These are phyloP conservation scores for Pituophis catenifer DNA, from an alignment of 2,113 vertebrate species.

Conservation along the genomic window DNA sequence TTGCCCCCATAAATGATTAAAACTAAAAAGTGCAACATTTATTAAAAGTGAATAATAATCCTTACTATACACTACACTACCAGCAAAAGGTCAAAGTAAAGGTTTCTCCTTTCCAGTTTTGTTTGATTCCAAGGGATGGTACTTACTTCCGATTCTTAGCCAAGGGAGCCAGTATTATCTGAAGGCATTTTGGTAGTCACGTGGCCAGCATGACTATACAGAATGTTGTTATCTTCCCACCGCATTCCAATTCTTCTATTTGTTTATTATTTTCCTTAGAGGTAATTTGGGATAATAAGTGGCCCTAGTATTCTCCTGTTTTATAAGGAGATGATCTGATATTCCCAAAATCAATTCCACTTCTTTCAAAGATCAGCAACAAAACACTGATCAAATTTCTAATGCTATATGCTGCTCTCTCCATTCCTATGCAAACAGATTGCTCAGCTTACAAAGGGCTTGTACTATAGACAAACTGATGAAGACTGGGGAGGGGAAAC, in stretches of 20 bases:
- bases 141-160: too few species aligned
- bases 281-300: not conserved
- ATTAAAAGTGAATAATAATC: constrained; percentile 17
- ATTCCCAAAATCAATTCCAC: not conserved
- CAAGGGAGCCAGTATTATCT: too few species aligned
- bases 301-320: not conserved
- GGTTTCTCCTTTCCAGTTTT: not conserved
- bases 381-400: not conserved
- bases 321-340: not conserved
- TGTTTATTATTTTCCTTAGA: not conserved
- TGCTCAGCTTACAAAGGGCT: not conserved
- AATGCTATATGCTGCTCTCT: not conserved
- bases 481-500: not conserved
- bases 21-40: constrained; percentile 22
- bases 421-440: not conserved
- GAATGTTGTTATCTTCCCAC: too few species aligned
- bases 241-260: not conserved
- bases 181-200: too few species aligned
- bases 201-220: too few species aligned
- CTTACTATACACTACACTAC: not conserved
- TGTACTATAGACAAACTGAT: not conserved
- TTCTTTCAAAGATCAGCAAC: not conserved
- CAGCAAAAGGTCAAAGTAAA: not conserved
- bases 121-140: not conserved
- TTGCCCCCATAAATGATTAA: constrained; percentile 9